Evolutionary conservation across 2,113 vertebrate species (phyloP).

Genomic region (Macquaria ambigua): DNA sequence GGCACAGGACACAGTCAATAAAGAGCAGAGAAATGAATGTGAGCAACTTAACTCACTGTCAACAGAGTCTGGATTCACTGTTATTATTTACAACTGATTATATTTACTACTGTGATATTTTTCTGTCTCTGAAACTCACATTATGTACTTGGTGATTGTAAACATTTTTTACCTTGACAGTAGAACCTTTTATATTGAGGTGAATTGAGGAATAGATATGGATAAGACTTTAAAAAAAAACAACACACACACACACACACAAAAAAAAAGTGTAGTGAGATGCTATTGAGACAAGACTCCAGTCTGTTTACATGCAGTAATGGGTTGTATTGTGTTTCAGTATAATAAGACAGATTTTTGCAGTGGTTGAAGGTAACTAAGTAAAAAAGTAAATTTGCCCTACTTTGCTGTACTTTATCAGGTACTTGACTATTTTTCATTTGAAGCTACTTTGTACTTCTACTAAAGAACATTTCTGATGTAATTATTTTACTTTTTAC

Average conservation of each 20-base stretch:
- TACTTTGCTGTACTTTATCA: not conserved
- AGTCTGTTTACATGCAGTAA: not conserved
- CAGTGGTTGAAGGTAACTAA: too few species aligned
- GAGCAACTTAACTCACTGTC: conserved; percentile 13
- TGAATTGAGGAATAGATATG: not conserved
- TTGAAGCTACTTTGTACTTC: not conserved
- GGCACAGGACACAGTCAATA: conserved; percentile 5
- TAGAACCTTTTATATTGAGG: conserved; percentile 9
- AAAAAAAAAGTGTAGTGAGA: not conserved
- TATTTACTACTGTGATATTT: conserved; percentile 22
- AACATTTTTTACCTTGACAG: not conserved
- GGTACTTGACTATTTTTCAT: not conserved
- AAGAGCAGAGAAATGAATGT: conserved; percentile 17
- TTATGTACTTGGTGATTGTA: not conserved
- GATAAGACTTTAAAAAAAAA: not conserved
- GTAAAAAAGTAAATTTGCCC: not conserved
- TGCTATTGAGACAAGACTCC: not conserved
- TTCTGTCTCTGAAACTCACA: conserved; percentile 18
- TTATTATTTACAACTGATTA: conserved; percentile 25
- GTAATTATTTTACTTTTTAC: not conserved
- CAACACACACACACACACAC: not conserved
- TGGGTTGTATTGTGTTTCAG: not conserved
- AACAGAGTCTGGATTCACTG: conserved; percentile 6
- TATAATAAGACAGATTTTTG: not conserved
- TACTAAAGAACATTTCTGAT: not conserved